Evolutionary conservation across 2,797 vertebrate genomes (phyloP).

Genomic region (Dryobates pubescens): DNA sequence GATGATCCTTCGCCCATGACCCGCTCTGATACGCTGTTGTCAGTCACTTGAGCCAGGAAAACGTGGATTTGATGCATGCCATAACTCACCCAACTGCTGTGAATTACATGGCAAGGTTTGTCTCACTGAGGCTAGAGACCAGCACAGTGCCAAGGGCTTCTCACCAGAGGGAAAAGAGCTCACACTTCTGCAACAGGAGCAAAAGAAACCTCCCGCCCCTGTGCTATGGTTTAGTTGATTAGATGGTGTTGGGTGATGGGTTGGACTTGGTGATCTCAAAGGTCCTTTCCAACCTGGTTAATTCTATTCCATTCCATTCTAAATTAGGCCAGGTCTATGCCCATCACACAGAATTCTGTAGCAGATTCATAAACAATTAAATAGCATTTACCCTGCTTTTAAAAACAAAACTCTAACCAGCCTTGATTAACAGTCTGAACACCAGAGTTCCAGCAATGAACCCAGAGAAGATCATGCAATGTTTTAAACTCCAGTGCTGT

Average conservation of each 20-base stretch:
- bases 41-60: not conserved
- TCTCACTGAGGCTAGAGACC: not conserved
- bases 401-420: not conserved
- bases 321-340: not conserved
- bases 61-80: not conserved
- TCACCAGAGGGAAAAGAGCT: not conserved
- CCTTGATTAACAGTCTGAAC: not conserved
- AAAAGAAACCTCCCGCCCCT: conserved; percentile 19
- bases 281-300: too few relatives aligned
- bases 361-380: not conserved
- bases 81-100: not conserved
- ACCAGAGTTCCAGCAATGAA: not conserved
- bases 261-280: too few relatives aligned
- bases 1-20: not conserved
- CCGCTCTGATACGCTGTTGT: not conserved
- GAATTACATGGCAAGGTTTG: not conserved
- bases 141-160: not conserved
- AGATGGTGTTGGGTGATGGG: too few relatives aligned
- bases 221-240: too few relatives aligned
- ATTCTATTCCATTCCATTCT: too few relatives aligned
- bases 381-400: not conserved
- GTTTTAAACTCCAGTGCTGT: not conserved
- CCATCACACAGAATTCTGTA: not conserved
- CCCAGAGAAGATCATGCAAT: not conserved
- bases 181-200: not conserved